phyloP scores from a whole-genome alignment of 2,888 invertebrate species.

The Tuberolachnus salignus region DNA sequence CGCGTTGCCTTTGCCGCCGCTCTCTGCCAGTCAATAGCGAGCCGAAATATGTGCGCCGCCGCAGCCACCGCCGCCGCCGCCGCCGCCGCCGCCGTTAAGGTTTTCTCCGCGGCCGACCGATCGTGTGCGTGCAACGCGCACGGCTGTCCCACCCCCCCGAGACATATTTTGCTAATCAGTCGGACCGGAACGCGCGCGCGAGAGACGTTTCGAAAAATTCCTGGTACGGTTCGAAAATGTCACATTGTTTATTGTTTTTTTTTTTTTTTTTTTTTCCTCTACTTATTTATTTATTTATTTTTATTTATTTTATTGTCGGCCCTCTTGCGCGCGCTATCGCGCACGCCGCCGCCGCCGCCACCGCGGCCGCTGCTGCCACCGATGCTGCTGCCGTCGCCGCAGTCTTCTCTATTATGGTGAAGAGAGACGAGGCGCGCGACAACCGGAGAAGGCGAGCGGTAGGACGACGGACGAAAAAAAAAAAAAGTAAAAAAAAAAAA shows the following conservation, averaged over 20 bases:
- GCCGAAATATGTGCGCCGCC: constrained; percentile 53
- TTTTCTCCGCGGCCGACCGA: not conserved
- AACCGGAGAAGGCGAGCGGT: constrained; percentile 15
- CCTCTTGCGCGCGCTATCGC: not conserved
- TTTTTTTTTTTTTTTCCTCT: constrained; percentile 31
- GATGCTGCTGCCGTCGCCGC: not conserved
- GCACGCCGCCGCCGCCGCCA: not conserved
- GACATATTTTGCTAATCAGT: constrained; percentile 56
- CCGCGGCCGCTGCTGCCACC: not conserved
- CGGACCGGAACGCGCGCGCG: constrained; percentile 26
- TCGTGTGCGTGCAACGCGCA: not conserved
- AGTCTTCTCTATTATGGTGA: no score
- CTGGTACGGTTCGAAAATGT: constrained; percentile 53
- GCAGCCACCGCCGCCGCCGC: constrained; percentile 25
- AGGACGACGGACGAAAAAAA: not conserved
- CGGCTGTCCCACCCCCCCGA: not conserved
- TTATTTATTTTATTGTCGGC: constrained; percentile 12
- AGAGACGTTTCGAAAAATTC: constrained; percentile 54
- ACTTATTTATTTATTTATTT: constrained; percentile 9
- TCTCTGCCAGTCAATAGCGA: constrained; percentile 53
- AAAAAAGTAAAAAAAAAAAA: not conserved
- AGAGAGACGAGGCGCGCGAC: constrained; percentile 14
- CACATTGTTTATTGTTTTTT: constrained; percentile 55
- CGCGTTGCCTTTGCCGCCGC: not conserved
- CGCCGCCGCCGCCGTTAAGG: constrained; percentile 5